Base-by-base conservation (phyloP, 2,888 invertebrate species). In the Trachelus tabidus region DNA sequence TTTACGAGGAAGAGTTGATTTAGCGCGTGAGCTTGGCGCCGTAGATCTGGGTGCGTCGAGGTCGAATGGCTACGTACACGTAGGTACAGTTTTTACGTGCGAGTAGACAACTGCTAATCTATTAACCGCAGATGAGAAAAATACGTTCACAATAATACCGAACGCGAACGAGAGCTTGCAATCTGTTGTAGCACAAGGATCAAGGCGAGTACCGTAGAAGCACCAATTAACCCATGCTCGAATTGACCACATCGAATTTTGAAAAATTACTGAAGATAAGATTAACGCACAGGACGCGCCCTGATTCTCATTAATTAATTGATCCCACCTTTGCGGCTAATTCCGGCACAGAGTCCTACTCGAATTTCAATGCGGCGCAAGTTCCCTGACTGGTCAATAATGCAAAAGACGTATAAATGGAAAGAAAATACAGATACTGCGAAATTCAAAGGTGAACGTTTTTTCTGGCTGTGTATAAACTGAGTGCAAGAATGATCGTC, bases 221-320 rank as follows among this genome's bases (percentile, higher is more conserved):
- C 9, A 6, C 40, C 0, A 4, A 6, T 23, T 56, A 23, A 56
- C 0, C 56, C 23, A 56, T 56, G 2, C 23, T 23, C 9, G 23
- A 56, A 56, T 23, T 15, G 56, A 23, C 56, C 56, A 23, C 23
- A 9, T 56, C 9, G 56, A 56, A 56, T 6, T 6, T 15, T 15
- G 56, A 56, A 15, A 15, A 56, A 56, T 56, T 56, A 23, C 6
- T 9, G 23, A 56, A 6, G 56, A 56, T 56, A 56, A 1, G 23
- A 15, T 56, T 23, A 56, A 23, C 23, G 56, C 31, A 69, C n/a
- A 12, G 31, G 71, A 71, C 71, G 11, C 71, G 30, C 71, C 71
- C 71, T 34, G 71, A 71, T 71, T 34, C 31, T 71, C 33, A 71
- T 71, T 71, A 80, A 77, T 73, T 76, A 80, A 78, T 73, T 68